Evolutionary conservation across 1,140 invertebrate genomes (phyloP).

Genomic region (roundworm (Caenorhabditis elegans)): WBcel235 BX284605.5:818001-818500

Average conservation of each 20-base stretch:
- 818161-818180: background rate
- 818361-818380: background rate
- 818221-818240: slow-evolving; percentile 35
- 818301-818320: slow-evolving; percentile 1
- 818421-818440: background rate
- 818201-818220: slow-evolving; percentile 20
- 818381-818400: background rate
- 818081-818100: background rate
- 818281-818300: background rate
- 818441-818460: background rate
- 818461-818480: background rate
- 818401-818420: background rate
- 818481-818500: background rate
- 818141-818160: background rate
- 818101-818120: background rate
- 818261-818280: too few relatives aligned
- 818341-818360: background rate
- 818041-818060: slow-evolving; percentile 11
- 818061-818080: background rate
- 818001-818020: too few relatives aligned
- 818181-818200: slow-evolving; percentile 34
- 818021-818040: background rate
- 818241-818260: slow-evolving; percentile 2
- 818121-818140: background rate
- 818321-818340: background rate